These are phyloP conservation scores for Bradypodion pumilum DNA, from an alignment of 2,797 vertebrate genomes.

Conservation along the genomic window DNA sequence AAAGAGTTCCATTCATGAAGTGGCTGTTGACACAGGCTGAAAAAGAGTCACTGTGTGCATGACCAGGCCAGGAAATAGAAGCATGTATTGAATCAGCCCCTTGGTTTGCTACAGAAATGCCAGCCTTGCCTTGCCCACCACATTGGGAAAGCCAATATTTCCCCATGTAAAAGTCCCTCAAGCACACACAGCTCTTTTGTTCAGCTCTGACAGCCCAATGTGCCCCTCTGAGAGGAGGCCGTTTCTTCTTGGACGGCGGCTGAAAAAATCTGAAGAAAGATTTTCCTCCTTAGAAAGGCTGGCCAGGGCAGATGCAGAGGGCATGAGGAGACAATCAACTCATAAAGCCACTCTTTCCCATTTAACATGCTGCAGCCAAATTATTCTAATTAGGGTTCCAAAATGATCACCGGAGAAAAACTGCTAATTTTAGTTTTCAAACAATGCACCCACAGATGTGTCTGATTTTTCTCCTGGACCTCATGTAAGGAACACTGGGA, in stretches of 20 bases:
- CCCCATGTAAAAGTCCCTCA: conserved; percentile 12
- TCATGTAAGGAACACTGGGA: neutral
- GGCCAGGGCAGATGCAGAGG: neutral
- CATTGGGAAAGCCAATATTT: conserved; percentile 36
- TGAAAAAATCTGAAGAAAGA: neutral
- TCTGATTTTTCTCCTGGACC: neutral
- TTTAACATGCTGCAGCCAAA: neutral
- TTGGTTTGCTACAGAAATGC: conserved; percentile 12
- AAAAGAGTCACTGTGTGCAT: conserved; percentile 51
- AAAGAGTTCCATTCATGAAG: conserved; percentile 55
- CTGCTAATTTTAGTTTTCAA: neutral
- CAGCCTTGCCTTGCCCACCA: conserved; percentile 19
- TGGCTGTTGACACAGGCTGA: neutral
- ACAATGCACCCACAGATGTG: neutral
- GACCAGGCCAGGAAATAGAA: conserved; percentile 38
- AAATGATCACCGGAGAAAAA: neutral
- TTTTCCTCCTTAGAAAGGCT: neutral
- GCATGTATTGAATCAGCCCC: neutral
- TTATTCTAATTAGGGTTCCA: neutral
- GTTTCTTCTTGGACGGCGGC: neutral
- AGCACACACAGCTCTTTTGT: conserved; percentile 25
- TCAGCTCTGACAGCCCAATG: neutral
- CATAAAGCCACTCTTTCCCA: neutral
- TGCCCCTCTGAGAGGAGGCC: neutral
- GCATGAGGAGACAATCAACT: neutral